phyloP scores from a whole-genome alignment of 2,797 vertebrate species.

The Aselliscus stoliczkanus region DNA sequence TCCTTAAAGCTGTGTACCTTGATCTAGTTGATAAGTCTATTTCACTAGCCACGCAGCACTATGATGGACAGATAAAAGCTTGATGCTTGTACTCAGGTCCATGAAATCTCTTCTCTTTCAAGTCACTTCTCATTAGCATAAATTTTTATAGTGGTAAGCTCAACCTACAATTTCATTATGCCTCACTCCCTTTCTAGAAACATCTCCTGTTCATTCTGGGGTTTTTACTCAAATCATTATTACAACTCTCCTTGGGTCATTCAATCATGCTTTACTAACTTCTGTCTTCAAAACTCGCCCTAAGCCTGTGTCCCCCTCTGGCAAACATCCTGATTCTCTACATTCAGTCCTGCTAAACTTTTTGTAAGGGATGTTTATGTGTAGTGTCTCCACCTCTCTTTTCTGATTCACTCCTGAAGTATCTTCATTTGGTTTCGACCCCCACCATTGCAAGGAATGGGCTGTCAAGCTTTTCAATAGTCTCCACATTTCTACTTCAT shows the following conservation, averaged over 20 bases:
- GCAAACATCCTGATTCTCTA: neutral
- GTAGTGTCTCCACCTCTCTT: neutral
- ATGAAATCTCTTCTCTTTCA: neutral
- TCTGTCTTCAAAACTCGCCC: neutral
- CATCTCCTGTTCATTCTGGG: neutral
- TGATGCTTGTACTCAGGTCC: neutral
- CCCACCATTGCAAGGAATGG: neutral
- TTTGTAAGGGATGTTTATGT: neutral
- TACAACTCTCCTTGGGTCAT: too few relatives aligned
- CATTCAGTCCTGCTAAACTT: neutral
- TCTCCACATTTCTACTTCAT: accelerated
- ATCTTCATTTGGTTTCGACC: neutral
- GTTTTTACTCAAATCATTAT: neutral
- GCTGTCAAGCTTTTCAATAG: neutral
- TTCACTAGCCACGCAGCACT: too few relatives aligned
- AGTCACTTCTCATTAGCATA: neutral
- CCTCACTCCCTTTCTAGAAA: neutral
- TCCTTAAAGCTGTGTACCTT: neutral
- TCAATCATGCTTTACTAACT: too few relatives aligned
- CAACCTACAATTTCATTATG: neutral
- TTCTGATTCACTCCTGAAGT: neutral
- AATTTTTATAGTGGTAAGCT: neutral
- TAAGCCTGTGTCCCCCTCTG: accelerated
- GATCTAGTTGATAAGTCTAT: neutral
- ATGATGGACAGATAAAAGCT: neutral